phyloP scores from a whole-genome alignment of 2,888 invertebrate genomes.

The Euclidia mi region DNA sequence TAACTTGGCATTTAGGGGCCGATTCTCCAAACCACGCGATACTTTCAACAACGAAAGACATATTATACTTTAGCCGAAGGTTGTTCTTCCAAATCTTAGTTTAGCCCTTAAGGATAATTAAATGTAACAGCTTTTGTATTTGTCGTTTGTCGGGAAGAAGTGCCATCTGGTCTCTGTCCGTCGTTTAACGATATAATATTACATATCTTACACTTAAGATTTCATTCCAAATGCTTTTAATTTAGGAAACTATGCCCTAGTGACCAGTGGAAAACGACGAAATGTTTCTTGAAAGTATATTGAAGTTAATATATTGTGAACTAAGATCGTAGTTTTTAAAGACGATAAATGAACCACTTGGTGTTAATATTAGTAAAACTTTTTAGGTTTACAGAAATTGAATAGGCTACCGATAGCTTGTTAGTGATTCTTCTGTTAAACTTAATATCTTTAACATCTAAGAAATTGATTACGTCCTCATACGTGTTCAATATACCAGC shows the following conservation, averaged over 20 bases:
- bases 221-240: conserved; percentile 44
- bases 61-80: conserved; percentile 25
- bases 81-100: conserved; percentile 30
- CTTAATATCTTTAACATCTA: too few species aligned
- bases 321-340: conserved; percentile 24
- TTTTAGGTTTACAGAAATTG: too few species aligned
- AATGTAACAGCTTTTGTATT: conserved; percentile 33
- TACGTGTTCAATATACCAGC: too few species aligned
- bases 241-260: conserved; percentile 38
- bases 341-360: too few species aligned
- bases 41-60: conserved; percentile 39
- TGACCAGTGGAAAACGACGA: conserved; percentile 38
- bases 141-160: conserved; percentile 28
- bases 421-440: too few species aligned
- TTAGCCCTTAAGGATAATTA: conserved; percentile 23
- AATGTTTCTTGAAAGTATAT: conserved; percentile 31
- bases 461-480: too few species aligned
- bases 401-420: too few species aligned
- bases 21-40: conserved; percentile 50
- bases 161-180: conserved; percentile 31
- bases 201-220: too few species aligned
- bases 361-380: too few species aligned
- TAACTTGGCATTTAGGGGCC: conserved; percentile 50
- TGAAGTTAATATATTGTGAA: conserved; percentile 33
- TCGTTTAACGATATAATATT: conserved; percentile 38